These are phyloP conservation scores for Decapterus maruadsi DNA, from an alignment of 2,797 vertebrate genomes.

Conservation along the genomic window DNA sequence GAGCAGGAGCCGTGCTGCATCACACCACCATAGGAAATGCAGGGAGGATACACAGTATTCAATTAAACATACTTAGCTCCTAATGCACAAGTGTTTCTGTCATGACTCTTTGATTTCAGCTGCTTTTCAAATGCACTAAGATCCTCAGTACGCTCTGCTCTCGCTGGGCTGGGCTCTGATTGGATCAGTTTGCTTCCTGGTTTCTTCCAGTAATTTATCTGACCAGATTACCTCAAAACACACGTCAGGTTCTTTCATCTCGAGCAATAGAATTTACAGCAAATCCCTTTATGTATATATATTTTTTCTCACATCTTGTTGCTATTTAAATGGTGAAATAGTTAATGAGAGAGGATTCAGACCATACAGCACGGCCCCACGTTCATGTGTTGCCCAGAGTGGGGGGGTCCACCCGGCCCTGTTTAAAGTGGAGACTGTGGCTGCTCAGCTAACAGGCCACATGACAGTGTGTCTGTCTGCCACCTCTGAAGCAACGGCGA, in stretches of 20 bases:
- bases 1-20: neutral
- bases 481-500: conserved; percentile 40
- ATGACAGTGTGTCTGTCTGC: conserved; percentile 30
- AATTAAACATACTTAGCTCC: neutral
- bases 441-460: conserved; percentile 23
- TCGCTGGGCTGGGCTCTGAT: too few relatives aligned
- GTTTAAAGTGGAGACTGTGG: conserved; percentile 8
- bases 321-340: too few relatives aligned
- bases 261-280: too few relatives aligned
- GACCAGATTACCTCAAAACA: too few relatives aligned
- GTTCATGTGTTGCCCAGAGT: neutral
- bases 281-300: too few relatives aligned
- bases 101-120: conserved; percentile 3
- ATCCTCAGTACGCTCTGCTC: neutral
- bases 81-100: neutral
- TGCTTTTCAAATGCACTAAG: neutral
- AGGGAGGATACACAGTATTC: neutral
- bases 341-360: too few relatives aligned
- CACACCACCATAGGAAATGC: neutral
- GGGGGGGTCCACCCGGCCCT: neutral
- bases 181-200: too few relatives aligned
- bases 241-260: too few relatives aligned
- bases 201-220: too few relatives aligned
- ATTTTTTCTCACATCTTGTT: too few relatives aligned
- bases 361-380: too few relatives aligned